Evolutionary conservation across 2,797 vertebrate genomes (phyloP), one percentile per base, ranked within the genome.

Genomic region (Trematomus bernacchii): DNA sequence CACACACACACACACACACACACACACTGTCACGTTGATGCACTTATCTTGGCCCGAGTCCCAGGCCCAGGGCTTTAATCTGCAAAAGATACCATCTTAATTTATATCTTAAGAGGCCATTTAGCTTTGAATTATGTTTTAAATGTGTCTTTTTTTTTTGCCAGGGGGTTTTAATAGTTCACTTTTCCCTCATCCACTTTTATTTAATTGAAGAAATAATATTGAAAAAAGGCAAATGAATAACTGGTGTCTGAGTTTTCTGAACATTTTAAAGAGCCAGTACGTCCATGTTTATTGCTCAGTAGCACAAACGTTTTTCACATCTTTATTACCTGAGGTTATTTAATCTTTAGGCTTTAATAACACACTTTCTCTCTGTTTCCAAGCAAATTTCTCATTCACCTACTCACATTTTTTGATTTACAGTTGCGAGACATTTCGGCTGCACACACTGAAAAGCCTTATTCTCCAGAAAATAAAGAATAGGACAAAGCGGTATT

Each of bases 401-500:
- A 78, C 65, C 37, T 63, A 13, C 68, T 62, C 42, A 30, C 30
- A 46, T 47, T 9, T 55, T 75, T 52, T 2, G 12, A 60, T 53
- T 71, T 66, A 19, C 27, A 55, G 44, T 75, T 62, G 18, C 18
- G 9, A 68, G 68, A 87, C 73, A 60, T 76, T 76, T 77, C 19
- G 23, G 44, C 75, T 44, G 54, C 77, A 79, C 57, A 76, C 68
- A 55, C 52, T 72, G 71, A 82, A 73, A 65, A 23, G 66, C 70
- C 46, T 79, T 61, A n/a, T 53, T 85, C 64, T 59, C 52, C 14
- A 27, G 62, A 60, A 54, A 65, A 80, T 59, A 78, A 78, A 69
- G 61, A 44, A 37, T 64, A 79, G 57, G 70, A 88, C 83, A 89
- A 88, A 90, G 82, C 18, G 2, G 58, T 10, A 6, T 76, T 65